Base-by-base conservation (phyloP, 2,888 invertebrate genomes). In the Yponomeuta sedellus region DNA sequence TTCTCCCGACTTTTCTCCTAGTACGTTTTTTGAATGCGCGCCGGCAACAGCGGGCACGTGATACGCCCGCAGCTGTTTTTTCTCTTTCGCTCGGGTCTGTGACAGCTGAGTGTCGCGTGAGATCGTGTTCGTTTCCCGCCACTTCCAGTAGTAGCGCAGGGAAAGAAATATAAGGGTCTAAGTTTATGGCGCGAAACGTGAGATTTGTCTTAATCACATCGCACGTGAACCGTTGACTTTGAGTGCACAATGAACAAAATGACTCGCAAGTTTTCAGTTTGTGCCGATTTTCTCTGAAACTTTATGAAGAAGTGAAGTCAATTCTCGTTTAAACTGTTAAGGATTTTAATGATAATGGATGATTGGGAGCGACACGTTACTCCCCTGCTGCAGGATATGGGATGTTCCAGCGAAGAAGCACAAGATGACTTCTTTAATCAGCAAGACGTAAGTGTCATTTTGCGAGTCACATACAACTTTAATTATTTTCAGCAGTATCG, bases 361-460 rank as follows among this genome's bases (percentile, higher is more conserved):
- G 92, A 92, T 81, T 93, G 93, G 93, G 93, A 93, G 82, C 88
- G 92, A 73, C 92, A 93, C 77, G 92, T 92, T 70, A 92, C 92
- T 68, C 92, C 92, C 63, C 89, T 92, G 69, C 85, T 92, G 70
- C 92, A 92, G 79, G 93, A 93, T 76, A 92, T 92, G 91, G 92
- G 91, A 74, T 91, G 91, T 77, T 80, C 90, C 70, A 88, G 83
- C 74, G 91, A 90, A 77, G 92, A 92, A 72, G 87, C 88, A 71
- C 92, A 92, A 75, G 92, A 92, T 72, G 92, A 92, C 82, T 92
- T 92, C 85, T 92, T 92, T 83, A 89, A 86, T 76, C 92, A 92
- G 72, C 92, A 92, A 83, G 92, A 92, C 78, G 93, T 93, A 86
- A 92, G 92, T 91, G 69, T 52, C 16, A 52, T 52, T 52, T 34